These are phyloP conservation scores for Cenopis cana DNA, from an alignment of 2,888 invertebrate genomes.

Conservation along the genomic window DNA sequence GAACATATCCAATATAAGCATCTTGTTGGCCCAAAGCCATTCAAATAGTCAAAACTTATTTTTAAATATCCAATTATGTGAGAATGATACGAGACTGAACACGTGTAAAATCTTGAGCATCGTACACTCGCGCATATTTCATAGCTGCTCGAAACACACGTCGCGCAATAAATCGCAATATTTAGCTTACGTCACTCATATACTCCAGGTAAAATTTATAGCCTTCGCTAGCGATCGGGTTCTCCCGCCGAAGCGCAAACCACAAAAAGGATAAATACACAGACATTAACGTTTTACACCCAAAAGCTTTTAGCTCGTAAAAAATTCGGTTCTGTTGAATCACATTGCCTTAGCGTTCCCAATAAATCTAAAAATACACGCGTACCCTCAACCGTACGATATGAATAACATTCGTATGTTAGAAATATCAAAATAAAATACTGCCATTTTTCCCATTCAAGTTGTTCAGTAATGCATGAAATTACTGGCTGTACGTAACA, in stretches of 20 bases:
- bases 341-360: slow-evolving; percentile 56
- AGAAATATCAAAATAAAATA: slow-evolving; percentile 7
- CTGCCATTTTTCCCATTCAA: slow-evolving; percentile 14
- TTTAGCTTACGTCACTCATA: slow-evolving; percentile 45
- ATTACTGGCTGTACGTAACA: slow-evolving; percentile 23
- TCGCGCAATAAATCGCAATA: slow-evolving; percentile 57
- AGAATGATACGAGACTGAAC: too few species aligned
- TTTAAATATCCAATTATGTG: too few species aligned
- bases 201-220: slow-evolving; percentile 53
- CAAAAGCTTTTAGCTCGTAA: slow-evolving; percentile 76
- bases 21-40: too few species aligned
- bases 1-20: too few species aligned
- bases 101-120: slow-evolving; percentile 1
- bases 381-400: slow-evolving; percentile 39
- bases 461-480: slow-evolving; percentile 27
- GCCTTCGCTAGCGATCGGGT: slow-evolving; percentile 54
- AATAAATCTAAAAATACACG: slow-evolving; percentile 52
- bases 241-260: slow-evolving; percentile 60
- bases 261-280: slow-evolving; percentile 61
- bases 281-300: slow-evolving; percentile 74
- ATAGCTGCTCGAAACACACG: slow-evolving; percentile 48
- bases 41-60: too few species aligned
- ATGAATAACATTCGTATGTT: slow-evolving; percentile 30
- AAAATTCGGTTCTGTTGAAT: slow-evolving; percentile 63
- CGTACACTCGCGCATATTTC: slow-evolving; percentile 6